Base-by-base conservation (phyloP, 2,888 invertebrate species). In the Leuctra nigra region DNA sequence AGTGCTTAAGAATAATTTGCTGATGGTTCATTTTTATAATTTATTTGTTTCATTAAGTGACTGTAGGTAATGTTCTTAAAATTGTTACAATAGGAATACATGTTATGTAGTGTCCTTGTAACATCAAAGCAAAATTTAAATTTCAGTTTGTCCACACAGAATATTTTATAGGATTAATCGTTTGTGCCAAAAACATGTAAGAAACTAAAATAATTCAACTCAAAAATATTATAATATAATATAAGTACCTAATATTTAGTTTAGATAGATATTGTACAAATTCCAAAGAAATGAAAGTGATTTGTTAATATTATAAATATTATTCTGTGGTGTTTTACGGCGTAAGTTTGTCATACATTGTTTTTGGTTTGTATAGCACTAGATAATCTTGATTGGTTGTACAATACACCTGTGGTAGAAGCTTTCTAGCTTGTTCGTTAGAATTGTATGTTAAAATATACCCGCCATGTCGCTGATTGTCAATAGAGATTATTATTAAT, bases 211-310 rank as follows among this genome's bases (percentile, higher is more conserved):
- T 44, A 38, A n/a, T 53, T 29, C 9, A 58, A 52, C 47, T 24
- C 35, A 57, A 57, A 52, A 55, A 11, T 11, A 11, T 18, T 41
- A 18, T 41, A 41, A 18, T 18, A 41, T 41, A 41, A 41, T 41
- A 41, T 18, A 41, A 41, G 18, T 41, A n/a, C n/a, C n/a, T n/a
- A n/a, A n/a, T n/a, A n/a, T n/a, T n/a, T n/a, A n/a, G n/a, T n/a
- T n/a, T n/a, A n/a, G n/a, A n/a, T n/a, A n/a, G n/a, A 24, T 54
- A 56, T 44, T 59, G 59, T 59, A 59, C 59, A 59, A 59, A 59
- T 56, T 56, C 59, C 59, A 59, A 59, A 59, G 59, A 59, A 50
- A 46, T 59, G 56, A 54, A 50, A 56, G 59, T 52, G 56, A 48
- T 55, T 53, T 48, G 59, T 59, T 53, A 59, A 59, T 59, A 59